Evolutionary conservation across 2,797 vertebrate species (phyloP), one percentile per base, ranked within the genome.

Genomic region (Ctenopoma kingsleyae): DNA sequence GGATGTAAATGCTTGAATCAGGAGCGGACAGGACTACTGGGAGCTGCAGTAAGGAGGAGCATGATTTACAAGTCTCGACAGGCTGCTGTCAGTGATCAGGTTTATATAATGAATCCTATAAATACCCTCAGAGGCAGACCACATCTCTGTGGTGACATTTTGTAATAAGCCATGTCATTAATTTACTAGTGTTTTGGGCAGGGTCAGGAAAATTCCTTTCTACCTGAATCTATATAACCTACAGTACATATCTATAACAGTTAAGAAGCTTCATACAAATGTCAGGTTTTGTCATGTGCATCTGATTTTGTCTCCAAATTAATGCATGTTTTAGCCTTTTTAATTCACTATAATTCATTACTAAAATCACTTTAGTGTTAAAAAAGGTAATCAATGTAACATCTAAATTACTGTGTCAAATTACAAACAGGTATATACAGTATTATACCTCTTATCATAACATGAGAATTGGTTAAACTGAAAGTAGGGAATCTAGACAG

Each of bases 21-120:
- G 69, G 56, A 61, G 66, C 66, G 27, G 73, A 78, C 47, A 74
- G 71, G 59, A 82, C 54, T 76, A 75, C 67, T 70, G 67, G 49
- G 69, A 63, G 80, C 74, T 59, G 82, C 71, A 80, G 53, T 25
- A 20, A 67, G 15, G 67, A 78, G 67, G 67, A 82, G 30, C 58
- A 13, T 70, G 57, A 85, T 90, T 88, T 82, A 88, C 61, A 52
- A 64, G 59, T 49, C 59, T 69, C 78, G 69, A 78, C 69, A 77
- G 80, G 74, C 75, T 76, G 76, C 82, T 80, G 82, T 68, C 74
- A 73, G 71, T 71, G 83, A 84, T 88, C 72, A 85, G 82, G 63
- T 87, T 87, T 86, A 79, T 81, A 65, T 83, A 82, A 89, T 87
- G 54, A 84, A 85, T 83, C 77, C 78, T 84, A 90, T 82, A 88